phyloP scores from a whole-genome alignment of 2,888 invertebrate genomes.

The Conops quadrifasciatus region DNA sequence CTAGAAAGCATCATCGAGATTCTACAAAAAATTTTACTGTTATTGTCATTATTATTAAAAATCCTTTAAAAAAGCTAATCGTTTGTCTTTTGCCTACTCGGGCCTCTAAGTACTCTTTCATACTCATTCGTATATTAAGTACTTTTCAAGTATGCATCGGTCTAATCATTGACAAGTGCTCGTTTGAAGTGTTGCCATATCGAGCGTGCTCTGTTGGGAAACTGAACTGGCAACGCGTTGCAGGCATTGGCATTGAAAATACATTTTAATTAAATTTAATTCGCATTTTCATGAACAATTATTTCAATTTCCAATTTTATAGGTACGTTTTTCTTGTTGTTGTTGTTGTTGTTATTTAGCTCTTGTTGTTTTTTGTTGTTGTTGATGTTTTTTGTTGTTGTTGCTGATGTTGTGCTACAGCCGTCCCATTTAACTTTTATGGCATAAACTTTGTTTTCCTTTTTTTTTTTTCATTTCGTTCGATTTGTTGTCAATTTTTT shows the following conservation, averaged over 20 bases:
- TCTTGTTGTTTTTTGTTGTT: too few species aligned
- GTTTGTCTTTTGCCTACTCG: too few species aligned
- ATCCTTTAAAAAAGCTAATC: too few species aligned
- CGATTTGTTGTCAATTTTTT: too few species aligned
- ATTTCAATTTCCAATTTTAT: slow-evolving; percentile 10
- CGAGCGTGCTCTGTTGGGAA: neutral
- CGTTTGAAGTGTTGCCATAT: neutral
- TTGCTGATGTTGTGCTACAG: neutral
- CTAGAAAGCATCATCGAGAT: too few species aligned
- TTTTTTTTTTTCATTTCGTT: neutral
- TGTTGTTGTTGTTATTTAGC: too few species aligned
- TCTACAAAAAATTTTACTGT: too few species aligned
- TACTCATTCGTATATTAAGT: too few species aligned
- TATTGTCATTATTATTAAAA: too few species aligned
- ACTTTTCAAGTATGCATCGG: too few species aligned
- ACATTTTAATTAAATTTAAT: neutral
- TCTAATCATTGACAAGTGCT: neutral
- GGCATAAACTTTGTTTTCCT: neutral
- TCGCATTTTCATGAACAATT: neutral
- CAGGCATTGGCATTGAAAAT: neutral
- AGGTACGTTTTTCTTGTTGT: neutral
- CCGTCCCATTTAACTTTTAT: slow-evolving; percentile 11
- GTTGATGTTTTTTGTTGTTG: too few species aligned
- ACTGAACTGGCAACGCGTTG: neutral
- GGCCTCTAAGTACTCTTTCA: too few species aligned